Evolutionary conservation across 2,113 vertebrate genomes (phyloP), one percentile per base, ranked within the genome.

Genomic region (Strix aluco): DNA sequence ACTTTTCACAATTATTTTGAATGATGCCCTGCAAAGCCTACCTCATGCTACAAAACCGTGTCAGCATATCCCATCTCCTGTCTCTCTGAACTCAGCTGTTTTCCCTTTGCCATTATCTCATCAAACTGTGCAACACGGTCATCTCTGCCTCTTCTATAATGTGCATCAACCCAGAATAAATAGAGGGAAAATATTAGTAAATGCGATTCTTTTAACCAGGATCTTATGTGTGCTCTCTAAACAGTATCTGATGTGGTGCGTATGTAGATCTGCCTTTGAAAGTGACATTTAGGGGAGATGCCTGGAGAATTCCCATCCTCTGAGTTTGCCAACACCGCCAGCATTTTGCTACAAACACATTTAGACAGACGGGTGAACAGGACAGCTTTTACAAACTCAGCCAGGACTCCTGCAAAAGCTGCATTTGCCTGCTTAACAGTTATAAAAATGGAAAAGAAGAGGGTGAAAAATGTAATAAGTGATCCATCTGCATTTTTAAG

Each of bases 211-310:
- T 94, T 89, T 85, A 90, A 62, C 73, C 1, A 2, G 19, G 59
- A 71, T 55, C 54, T 84, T 65, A 69, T 2, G 11, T 3, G 3
- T 18, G 13, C 49, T 81, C 30, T 74, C 65, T 92, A 77, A 93
- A 86, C 27, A 11, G 15, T 44, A 54, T 78, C 67, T 96, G 73
- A 94, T 92, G 85, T 77, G 58, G 59, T 15, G 5, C 23, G 9
- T 61, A 72, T 69, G 74, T 55, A 86, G 75, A 81, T 92, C 58
- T 88, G 94, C 54, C 93, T 96, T 96, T 92, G 77, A 88, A 95
- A 92, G 73, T 61, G 51, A 69, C 81, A 82, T 89, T 93, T 89
- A 69, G 78, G 58, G 81, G 58, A 81, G 67, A 70, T 20, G 90
- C 77, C 93, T 36, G 46, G 82, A 94, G 94, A 58, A 86, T 65